Base-by-base conservation (phyloP, 2,888 invertebrate genomes). In the Hyppa rectilinea region DNA sequence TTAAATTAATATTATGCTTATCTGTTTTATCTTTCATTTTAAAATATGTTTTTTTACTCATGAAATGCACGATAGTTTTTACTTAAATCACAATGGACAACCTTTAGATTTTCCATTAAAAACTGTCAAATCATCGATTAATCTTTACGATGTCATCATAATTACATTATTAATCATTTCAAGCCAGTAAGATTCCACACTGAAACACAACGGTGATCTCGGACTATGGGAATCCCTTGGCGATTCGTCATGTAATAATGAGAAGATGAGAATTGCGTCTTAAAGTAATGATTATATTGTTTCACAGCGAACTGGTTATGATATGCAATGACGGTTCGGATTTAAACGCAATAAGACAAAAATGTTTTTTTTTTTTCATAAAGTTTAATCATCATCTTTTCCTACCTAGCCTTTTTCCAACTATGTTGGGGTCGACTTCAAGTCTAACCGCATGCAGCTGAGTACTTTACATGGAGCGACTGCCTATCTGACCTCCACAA, bases 181-280 rank as follows among this genome's bases (percentile, higher is more conserved):
- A 34, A 55, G 50, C n/a, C 17, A 53, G 64, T 65, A 79, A 29
- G 26, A 59, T 75, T 78, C 66, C 75, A 45, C 14, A 31, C 43
- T 56, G 60, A 68, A 60, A 66, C 75, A 66, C 55, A 60, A 43
- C 14, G 36, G 20, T 45, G 36, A 52, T 31, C 52, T 75, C 34
- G 53, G 53, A 52, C 14, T 45, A 71, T 29, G 83, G 84, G 74
- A 83, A 61, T 80, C 71, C 83, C 82, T 14, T 2, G 12, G 47
- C 3, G 14, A 38, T 55, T 58, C 49, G 31, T 69, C 36, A 63
- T 52, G 4, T 73, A 4, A 20, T 67, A 67, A 78, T 74, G 43
- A n/a, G n/a, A n/a, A n/a, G n/a, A 78, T 63, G 47, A 49, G 62
- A 63, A 59, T 68, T 53, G 36, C 71, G 69, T 75, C 40, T 61